Base-by-base conservation (phyloP, 2,888 invertebrate genomes). In the Agriopis marginaria region DNA sequence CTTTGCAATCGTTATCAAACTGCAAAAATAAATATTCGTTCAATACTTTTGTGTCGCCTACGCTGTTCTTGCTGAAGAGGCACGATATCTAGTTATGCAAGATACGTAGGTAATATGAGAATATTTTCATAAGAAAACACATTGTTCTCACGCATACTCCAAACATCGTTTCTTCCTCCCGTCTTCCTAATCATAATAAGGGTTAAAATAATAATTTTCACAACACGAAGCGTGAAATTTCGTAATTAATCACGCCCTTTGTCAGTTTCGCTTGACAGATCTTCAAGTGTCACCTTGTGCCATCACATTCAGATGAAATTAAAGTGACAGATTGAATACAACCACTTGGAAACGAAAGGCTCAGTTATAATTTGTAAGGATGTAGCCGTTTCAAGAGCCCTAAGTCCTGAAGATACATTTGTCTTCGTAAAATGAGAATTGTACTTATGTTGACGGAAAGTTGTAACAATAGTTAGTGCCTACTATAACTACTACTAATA, bases 181-280 rank as follows among this genome's bases (percentile, higher is more conserved):
- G 7, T 51, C 14, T 47, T 56, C 17, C 1, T 14, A 40, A 40
- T 62, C 44, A 60, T 59, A 72, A 70, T 70, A 69, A 74, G 66
- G 70, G 72, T 70, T 73, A 67, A 66, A 69, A 56, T 72, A 66
- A 56, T 74, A 63, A 70, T 71, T 64, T 66, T 12, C 60, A 55
- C 54, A 42, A 54, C 49, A 68, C 58, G 70, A 32, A 45, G 72
- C 72, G 67, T 65, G 73, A 68, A 70, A 71, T 71, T 61, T 12
- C 11, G 59, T 70, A 68, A 75, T 76, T 75, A 75, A 75, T 76
- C 67, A 74, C 65, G 62, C 53, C 61, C 53, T 66, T 61, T 68
- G 64, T 71, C 60, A 61, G 47, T 17, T 10, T 63, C 49, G 58
- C 67, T 42, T 66, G 68, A 70, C 71, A 68, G 64, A 60, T 70